These are phyloP conservation scores for Cylindroiulus punctatus DNA, from an alignment of 2,888 invertebrate genomes.

Conservation along the genomic window DNA sequence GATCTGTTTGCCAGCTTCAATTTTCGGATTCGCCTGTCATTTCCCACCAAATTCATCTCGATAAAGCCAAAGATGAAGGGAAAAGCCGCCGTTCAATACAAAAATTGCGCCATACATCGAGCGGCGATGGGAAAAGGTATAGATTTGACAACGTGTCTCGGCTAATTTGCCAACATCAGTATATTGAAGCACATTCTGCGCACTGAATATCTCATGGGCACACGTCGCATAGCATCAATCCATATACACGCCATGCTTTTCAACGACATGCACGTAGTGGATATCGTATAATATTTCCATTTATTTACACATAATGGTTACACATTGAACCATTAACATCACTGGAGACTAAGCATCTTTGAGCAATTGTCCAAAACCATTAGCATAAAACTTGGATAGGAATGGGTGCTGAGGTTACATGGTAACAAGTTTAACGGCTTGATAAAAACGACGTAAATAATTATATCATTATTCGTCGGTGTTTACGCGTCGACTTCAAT, in stretches of 20 bases:
- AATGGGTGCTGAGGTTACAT: no score
- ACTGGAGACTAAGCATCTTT: no score
- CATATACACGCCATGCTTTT: background rate
- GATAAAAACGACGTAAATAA: no score
- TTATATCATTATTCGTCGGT: no score
- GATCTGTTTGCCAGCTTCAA: constrained; percentile 38
- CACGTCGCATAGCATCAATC: background rate
- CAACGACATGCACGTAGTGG: background rate
- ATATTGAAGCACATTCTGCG: no score
- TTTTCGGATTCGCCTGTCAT: constrained; percentile 34
- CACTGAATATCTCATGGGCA: background rate
- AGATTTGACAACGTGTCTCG: constrained; percentile 20
- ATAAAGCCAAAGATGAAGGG: constrained; percentile 17
- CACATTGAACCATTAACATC: no score
- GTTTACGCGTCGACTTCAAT: no score
- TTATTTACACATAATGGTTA: no score
- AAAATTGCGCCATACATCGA: background rate
- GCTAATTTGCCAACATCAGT: constrained; percentile 8
- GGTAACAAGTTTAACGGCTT: no score
- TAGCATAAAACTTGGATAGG: no score
- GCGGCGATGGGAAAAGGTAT: background rate
- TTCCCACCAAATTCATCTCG: constrained; percentile 32
- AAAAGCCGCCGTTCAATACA: background rate
- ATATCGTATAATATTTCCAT: background rate
- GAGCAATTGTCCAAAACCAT: no score